phyloP scores from a whole-genome alignment of 2,113 vertebrate species.

The Campylomormyrus numenius region DNA sequence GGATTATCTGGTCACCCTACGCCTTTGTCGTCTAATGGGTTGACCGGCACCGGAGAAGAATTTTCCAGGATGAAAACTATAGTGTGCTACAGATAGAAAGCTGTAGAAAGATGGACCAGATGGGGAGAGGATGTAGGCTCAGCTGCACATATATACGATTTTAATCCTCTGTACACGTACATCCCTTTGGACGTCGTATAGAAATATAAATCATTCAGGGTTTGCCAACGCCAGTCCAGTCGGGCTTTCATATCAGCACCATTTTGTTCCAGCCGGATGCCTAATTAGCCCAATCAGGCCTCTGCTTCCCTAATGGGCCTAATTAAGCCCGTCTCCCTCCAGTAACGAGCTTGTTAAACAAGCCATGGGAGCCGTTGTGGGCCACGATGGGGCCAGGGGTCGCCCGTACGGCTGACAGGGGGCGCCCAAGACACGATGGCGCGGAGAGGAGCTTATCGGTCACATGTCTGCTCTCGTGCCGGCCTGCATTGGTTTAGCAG shows the following conservation, averaged over 20 bases:
- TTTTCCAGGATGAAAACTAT: background rate
- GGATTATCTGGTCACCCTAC: background rate
- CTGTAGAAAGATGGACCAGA: background rate
- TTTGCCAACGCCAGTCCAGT: background rate
- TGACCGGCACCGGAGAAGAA: background rate
- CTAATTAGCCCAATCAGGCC: background rate
- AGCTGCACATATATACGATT: background rate
- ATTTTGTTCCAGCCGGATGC: background rate
- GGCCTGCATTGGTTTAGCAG: background rate
- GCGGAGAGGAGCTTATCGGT: background rate
- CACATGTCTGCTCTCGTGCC: background rate
- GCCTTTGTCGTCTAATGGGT: background rate
- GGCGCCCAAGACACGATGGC: background rate
- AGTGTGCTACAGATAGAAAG: background rate
- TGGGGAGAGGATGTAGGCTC: background rate
- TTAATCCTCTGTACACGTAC: background rate
- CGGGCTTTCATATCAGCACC: background rate
- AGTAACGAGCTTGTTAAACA: background rate
- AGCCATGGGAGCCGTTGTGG: background rate
- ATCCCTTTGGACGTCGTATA: background rate
- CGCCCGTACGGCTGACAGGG: background rate
- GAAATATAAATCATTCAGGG: background rate
- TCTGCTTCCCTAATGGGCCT: background rate
- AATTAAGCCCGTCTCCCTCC: background rate
- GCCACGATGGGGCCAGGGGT: background rate